Conservation (phyloP, 1,140 invertebrate species). For the Chironomus striatipennis region DNA sequence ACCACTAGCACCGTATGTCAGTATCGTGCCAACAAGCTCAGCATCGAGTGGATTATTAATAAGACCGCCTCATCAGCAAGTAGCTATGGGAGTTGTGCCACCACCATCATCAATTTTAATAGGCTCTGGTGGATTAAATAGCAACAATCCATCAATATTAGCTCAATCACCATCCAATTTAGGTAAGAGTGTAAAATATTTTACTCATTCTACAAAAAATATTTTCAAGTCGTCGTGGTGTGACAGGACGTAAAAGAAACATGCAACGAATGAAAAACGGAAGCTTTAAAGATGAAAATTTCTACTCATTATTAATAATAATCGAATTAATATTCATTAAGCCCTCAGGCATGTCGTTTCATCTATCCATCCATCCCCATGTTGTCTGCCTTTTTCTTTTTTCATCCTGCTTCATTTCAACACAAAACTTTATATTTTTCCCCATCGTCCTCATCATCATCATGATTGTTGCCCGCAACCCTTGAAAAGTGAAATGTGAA, state of each 20-base stretch:
- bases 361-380: background rate
- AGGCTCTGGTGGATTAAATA: constrained; percentile 17
- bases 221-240: background rate
- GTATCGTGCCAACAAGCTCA: constrained; percentile 8
- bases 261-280: background rate
- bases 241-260: background rate
- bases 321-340: constrained; percentile 23
- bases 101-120: constrained; percentile 17
- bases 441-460: too few relatives aligned
- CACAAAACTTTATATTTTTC: background rate
- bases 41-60: background rate
- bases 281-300: background rate
- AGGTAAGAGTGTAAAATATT: background rate
- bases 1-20: background rate
- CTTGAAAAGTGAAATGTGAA: background rate
- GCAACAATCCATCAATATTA: constrained; percentile 23
- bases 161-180: constrained; percentile 23
- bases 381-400: background rate
- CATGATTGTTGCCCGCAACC: too few relatives aligned
- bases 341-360: background rate
- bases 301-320: constrained; percentile 1
- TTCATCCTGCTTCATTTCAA: background rate
- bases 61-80: background rate
- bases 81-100: background rate
- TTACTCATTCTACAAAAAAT: background rate